Base-by-base conservation (phyloP, 2,888 invertebrate genomes). In the Lampropteryx suffumata region DNA sequence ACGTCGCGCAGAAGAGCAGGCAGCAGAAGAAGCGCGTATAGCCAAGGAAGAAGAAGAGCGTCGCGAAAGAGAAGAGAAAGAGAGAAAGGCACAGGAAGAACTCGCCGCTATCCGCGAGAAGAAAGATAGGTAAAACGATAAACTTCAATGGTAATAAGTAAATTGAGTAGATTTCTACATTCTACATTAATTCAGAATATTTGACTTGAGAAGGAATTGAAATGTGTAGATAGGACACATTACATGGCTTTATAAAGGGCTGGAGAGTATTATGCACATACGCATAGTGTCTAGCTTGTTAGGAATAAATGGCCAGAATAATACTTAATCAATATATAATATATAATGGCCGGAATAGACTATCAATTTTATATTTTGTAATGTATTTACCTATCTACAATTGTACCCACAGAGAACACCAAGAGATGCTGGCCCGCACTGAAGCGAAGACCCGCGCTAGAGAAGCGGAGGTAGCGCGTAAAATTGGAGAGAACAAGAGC, bases 401-500 rank as follows among this genome's bases (percentile, higher is more conserved):
- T 13, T 24, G n/a, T 2, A 2, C 37, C 27, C 27, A 26, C 79
- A 94, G 89, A 75, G 95, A 92, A 76, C 93, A 92, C 74, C 83
- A 92, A 61, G 94, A 94, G 51, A 92, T 92, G 87, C 73, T 94
- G 32, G 94, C 94, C 28, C 91, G 93, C 39, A 88, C 90, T 0
- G 93, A 93, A 3, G 94, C 94, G 10, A 93, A 92, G 61, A 92
- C 91, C 1, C 90, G 93, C 30, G 93, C 93, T 10, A 93, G 93
- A 63, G 95, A 96, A 53, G 95, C 94, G 5, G 95, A 95, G 60
- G 92, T 94, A 0, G 93, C 94, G 37, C 91, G 92, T 2, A 93
- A 92, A 64, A 78, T 94, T 9, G 87, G 90, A 35, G 82, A 82
- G 32, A 79, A 89, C 67, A 79, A 76, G 57, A 53, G 75, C 0